Conservation (phyloP, 2,888 invertebrate species). For the Pristionchus entomophagus region DNA sequence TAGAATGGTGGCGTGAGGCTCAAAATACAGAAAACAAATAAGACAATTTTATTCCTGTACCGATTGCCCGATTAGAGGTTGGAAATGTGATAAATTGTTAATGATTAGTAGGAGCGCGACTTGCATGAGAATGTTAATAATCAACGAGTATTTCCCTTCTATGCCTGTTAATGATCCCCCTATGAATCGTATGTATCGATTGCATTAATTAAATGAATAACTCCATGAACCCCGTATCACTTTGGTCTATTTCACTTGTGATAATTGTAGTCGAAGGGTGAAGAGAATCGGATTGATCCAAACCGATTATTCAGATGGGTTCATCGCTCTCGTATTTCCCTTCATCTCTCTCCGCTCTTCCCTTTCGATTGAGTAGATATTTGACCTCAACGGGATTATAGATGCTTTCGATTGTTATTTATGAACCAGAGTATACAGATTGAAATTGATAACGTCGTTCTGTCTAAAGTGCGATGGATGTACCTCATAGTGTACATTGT, state of each 20-base stretch:
- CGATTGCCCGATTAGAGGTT: no score
- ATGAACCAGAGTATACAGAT: background rate
- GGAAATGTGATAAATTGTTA: no score
- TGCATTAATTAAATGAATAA: background rate
- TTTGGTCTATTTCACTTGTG: constrained; percentile 30
- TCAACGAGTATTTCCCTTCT: constrained; percentile 18
- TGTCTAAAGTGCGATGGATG: background rate
- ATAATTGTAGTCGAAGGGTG: background rate
- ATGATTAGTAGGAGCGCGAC: no score
- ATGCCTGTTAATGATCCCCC: background rate
- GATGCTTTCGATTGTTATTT: constrained; percentile 16
- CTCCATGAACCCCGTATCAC: background rate
- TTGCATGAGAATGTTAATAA: background rate
- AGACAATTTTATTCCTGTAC: no score
- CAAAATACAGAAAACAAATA: no score
- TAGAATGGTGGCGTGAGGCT: no score
- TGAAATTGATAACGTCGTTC: background rate
- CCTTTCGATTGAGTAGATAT: constrained; percentile 26
- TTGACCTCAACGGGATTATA: constrained; percentile 34
- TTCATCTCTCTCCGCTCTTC: background rate
- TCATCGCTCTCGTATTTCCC: background rate
- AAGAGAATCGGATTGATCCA: background rate
- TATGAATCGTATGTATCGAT: constrained; percentile 4
- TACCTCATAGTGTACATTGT: background rate
- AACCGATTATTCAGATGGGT: constrained; percentile 25